Conservation (phyloP, 2,797 vertebrate species). For the Pseudocheirus occidentalis region DNA sequence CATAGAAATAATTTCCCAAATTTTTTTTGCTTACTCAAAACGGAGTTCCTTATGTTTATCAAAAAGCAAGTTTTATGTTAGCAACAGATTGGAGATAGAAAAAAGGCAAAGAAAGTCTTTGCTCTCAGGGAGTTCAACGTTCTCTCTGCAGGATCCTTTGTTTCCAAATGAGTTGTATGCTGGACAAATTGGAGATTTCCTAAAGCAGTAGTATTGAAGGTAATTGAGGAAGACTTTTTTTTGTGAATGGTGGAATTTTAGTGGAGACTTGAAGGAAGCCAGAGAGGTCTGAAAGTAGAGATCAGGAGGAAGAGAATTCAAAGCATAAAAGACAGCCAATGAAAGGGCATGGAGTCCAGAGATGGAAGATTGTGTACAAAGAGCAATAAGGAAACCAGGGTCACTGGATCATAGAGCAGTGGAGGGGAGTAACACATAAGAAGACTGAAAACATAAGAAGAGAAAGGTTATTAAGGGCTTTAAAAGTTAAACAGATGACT, state of each 20-base stretch:
- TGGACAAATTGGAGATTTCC: neutral
- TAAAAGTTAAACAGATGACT: neutral
- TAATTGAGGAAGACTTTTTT: neutral
- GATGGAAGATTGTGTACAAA: neutral
- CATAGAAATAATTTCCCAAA: neutral
- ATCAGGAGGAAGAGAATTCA: neutral
- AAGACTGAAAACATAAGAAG: neutral
- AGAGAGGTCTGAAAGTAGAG: neutral
- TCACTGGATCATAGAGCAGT: neutral
- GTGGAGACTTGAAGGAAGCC: neutral
- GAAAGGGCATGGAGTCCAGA: neutral
- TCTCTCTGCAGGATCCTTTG: neutral
- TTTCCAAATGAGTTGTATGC: neutral
- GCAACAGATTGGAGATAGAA: neutral
- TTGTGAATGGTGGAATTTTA: neutral
- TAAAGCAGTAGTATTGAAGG: neutral
- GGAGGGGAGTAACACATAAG: neutral
- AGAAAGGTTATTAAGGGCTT: neutral
- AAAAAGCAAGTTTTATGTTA: neutral
- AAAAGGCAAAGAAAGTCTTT: neutral
- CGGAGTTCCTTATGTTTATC: neutral
- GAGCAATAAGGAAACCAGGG: neutral
- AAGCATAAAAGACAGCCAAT: neutral
- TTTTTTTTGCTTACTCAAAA: neutral
- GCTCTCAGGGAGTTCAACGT: neutral